Base-by-base conservation (phyloP, 1,140 invertebrate genomes). In the Drosophila orena region DNA sequence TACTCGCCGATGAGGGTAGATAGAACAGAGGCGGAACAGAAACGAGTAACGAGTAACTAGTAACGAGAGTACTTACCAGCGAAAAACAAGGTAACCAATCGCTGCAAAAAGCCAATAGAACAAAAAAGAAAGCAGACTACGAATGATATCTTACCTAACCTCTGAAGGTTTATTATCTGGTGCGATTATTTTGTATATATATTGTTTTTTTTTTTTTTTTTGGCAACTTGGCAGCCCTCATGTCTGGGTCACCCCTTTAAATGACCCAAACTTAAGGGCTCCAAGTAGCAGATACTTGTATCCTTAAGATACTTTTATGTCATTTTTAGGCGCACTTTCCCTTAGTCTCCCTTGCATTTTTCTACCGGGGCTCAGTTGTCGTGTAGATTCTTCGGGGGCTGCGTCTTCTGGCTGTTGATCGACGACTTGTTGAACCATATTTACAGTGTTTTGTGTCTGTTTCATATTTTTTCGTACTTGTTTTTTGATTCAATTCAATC, bases 401-500 rank as follows among this genome's bases (percentile, higher is more conserved):
- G 72, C 77, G 70, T 69, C 70, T 70, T 62, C 68, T 69, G 61
- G 74, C 74, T 59, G 73, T 61, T 76, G 60, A 75, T 74, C 60
- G 74, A 70, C 68, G 68, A 71, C 68, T 71, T 71, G 64, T 75
- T 79, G 75, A 65, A 83, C 65, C 72, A 75, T 83, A 89, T 88
- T 77, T 88, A 88, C 84, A 88, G 79, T 88, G 79, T 81, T 52
- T 14, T 66, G 74, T 81, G 61, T 86, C 53, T 77, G 61, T 69
- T 72, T 56, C 55, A 61, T 53, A 22, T 70, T 49, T 70, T 49
- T 68, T 49, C 40, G 34, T 49, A 60, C 50, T 52, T 72, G 57
- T 55, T 66, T 62, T 69, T 64, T 71, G 59, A 89, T 88, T 89
- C 80, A 90, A 90, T 89, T 90, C 84, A 89, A 89, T 89, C 84